Base-by-base conservation (phyloP, 2,888 invertebrate species). In the Alloplasta piceator region DNA sequence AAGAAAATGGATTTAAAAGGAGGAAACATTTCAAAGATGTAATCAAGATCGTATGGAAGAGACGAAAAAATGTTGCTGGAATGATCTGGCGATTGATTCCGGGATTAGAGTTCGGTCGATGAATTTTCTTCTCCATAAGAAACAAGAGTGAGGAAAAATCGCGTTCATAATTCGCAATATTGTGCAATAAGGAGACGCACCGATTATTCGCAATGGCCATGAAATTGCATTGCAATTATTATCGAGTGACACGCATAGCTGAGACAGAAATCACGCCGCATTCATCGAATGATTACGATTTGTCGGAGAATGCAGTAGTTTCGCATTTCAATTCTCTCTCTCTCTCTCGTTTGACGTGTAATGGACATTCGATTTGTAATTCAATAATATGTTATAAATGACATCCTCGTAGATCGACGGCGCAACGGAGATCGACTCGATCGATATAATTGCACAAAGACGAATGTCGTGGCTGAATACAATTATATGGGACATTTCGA, bases 111-210 rank as follows among this genome's bases (percentile, higher is more conserved):
- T 26, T 3, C 26, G 26, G 3, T 26, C 26, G 26, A 26, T 26
- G 26, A 26, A 26, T 26, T 26, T 26, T 26, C 26, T 26, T 26
- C 1, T 26, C 26, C 26, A 26, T 26, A 26, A 26, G n/a, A 26
- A 26, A 26, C 26, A 26, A 26, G 26, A 26, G 26, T 26, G 26
- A 26, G 3, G 26, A 26, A 26, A 26, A 26, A 26, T 80, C 55
- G 16, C 48, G 75, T 78, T 64, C 56, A 50, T 56, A 55, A 61
- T 66, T 78, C 78, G 71, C 61, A 76, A 74, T 38, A 56, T 84
- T 83, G 76, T 63, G 76, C 75, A 68, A 84, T 50, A 14, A 14
- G 52, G 9, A n/a, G 36, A 10, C 26, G 16, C 64, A 36, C n/a
- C 48, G 9, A 26, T 26, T 26, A 26, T 26, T 26, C 26, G 26